A percentile compares a stretch with the other conserved stretches of the same genome.
Evolutionary conservation across 1,140 invertebrate species (phyloP).

Genomic region (Temnothorax curvispinosus): DNA sequence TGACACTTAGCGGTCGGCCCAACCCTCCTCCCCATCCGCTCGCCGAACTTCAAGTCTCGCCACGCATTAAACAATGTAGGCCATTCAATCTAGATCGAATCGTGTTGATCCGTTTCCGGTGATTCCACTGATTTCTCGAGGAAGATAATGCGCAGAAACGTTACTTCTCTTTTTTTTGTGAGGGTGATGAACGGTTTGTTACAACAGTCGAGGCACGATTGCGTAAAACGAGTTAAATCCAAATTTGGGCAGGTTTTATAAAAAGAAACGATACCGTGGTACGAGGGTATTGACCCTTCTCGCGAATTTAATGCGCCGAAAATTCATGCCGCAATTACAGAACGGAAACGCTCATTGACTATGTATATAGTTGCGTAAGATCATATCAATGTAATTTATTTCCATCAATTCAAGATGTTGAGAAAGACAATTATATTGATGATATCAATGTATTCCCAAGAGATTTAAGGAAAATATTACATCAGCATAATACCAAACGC

Average conservation of each 20-base stretch:
- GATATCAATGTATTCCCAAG: too few relatives aligned
- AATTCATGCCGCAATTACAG: neutral
- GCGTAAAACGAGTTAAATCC: neutral
- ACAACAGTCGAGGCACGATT: neutral
- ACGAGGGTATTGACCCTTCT: neutral
- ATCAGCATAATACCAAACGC: neutral
- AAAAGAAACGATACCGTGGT: neutral
- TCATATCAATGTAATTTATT: neutral
- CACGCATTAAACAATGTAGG: slow-evolving; percentile 5
- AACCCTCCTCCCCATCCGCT: neutral
- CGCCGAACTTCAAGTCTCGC: slow-evolving; percentile 39
- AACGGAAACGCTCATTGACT: neutral
- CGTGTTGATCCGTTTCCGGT: neutral
- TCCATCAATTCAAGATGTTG: neutral
- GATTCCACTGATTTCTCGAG: neutral
- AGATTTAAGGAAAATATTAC: too few relatives aligned
- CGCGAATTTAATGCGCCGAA: neutral
- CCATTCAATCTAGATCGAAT: slow-evolving; percentile 33
- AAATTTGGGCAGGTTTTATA: neutral
- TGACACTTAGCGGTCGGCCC: slow-evolving; percentile 38
- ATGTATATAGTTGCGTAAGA: neutral
- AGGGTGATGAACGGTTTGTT: neutral
- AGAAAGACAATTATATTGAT: neutral
- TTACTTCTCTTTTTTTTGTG: neutral
- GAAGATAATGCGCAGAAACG: neutral